Percentiles rank a stretch among this genome's conserved stretches.
phyloP scores from a whole-genome alignment of 2,888 invertebrate genomes.

The Octodonta nipae region DNA sequence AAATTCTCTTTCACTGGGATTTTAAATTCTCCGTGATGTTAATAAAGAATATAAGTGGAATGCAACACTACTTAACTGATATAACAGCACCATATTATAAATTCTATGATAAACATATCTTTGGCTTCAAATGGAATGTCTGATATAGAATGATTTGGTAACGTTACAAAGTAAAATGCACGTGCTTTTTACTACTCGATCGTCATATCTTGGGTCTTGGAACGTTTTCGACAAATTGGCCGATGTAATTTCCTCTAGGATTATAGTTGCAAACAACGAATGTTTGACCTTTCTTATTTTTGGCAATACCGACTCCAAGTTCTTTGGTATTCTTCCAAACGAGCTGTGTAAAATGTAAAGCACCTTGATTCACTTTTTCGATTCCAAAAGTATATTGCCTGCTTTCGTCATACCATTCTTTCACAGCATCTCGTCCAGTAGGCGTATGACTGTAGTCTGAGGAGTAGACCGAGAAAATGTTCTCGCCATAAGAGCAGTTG shows the following conservation, averaged over 20 bases:
- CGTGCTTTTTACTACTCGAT: constrained; percentile 8
- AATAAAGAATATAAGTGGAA: too few species aligned
- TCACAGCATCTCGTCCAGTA: constrained; percentile 41
- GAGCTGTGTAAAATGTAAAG: constrained; percentile 43
- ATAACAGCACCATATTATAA: too few species aligned
- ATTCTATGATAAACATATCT: too few species aligned
- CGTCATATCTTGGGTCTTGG: constrained; percentile 38
- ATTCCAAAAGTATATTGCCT: constrained; percentile 40
- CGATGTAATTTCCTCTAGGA: constrained; percentile 69
- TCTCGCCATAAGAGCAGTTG: constrained; percentile 49
- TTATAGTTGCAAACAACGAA: constrained; percentile 76
- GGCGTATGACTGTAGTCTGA: constrained; percentile 40
- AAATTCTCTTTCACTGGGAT: too few species aligned
- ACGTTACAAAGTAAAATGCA: constrained; percentile 14
- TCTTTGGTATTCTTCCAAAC: constrained; percentile 57
- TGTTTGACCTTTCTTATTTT: constrained; percentile 60
- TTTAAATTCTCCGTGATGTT: too few species aligned
- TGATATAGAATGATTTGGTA: too few species aligned
- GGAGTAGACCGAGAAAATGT: constrained; percentile 44
- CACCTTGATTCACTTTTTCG: constrained; percentile 39
- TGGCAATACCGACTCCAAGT: constrained; percentile 58
- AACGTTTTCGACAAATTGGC: constrained; percentile 56
- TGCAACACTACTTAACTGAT: too few species aligned
- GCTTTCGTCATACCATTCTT: constrained; percentile 47
- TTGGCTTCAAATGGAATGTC: too few species aligned